These are phyloP conservation scores for Scortum barcoo DNA, from an alignment of 2,113 vertebrate species.

Conservation along the genomic window DNA sequence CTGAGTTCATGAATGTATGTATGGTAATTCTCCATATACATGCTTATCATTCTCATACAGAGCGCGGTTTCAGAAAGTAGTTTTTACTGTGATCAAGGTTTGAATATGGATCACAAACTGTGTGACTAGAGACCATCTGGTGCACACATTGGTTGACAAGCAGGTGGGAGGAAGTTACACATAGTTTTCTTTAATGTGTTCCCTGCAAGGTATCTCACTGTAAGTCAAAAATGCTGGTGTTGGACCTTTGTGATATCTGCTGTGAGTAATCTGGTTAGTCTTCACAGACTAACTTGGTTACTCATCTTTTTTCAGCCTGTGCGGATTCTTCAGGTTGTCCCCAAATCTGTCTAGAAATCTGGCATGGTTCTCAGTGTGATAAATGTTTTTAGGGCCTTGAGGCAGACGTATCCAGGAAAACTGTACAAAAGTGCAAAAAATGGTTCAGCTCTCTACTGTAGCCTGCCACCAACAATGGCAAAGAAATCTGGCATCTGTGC, in stretches of 20 bases:
- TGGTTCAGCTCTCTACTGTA: background rate
- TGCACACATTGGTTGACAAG: background rate
- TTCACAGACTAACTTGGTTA: background rate
- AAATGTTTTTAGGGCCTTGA: background rate
- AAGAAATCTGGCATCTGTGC: background rate
- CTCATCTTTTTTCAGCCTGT: background rate
- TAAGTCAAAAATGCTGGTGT: background rate
- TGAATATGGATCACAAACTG: slow-evolving; percentile 45
- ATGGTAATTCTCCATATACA: background rate
- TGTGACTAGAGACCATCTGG: slow-evolving; percentile 8
- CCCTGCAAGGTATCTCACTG: slow-evolving; percentile 2
- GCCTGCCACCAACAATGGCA: background rate
- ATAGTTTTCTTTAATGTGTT: slow-evolving; percentile 1
- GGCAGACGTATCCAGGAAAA: background rate
- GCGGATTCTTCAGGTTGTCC: background rate
- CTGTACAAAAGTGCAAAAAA: background rate
- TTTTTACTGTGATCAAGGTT: slow-evolving; percentile 8
- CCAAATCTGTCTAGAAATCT: background rate
- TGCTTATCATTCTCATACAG: background rate
- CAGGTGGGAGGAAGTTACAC: too few relatives aligned
- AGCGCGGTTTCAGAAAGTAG: background rate
- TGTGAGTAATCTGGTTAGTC: background rate
- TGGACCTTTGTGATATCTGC: background rate
- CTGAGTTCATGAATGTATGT: background rate
- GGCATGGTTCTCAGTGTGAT: background rate